Conservation (phyloP, 1,140 invertebrate genomes). For the Lasaia peninsularis region DNA sequence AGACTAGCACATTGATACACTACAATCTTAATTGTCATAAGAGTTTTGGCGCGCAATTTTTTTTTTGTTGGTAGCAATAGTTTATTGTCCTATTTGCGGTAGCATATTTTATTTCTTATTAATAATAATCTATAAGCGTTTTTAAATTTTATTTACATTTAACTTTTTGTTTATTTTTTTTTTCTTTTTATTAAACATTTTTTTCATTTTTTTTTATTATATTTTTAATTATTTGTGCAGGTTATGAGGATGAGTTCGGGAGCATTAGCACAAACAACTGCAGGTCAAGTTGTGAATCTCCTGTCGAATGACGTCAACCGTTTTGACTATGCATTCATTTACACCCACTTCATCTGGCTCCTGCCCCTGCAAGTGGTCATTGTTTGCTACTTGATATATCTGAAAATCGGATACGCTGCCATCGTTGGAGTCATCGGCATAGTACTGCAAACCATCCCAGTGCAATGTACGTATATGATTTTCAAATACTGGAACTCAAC, state of each 20-base stretch:
- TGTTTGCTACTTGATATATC: conserved; percentile 85
- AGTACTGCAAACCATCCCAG: conserved; percentile 81
- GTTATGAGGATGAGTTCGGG: conserved; percentile 81
- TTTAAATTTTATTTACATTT: no score
- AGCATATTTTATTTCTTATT: no score
- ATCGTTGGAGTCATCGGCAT: conserved; percentile 84
- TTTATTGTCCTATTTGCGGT: no score
- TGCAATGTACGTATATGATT: conserved; percentile 77
- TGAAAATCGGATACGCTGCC: conserved; percentile 82
- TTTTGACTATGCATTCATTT: conserved; percentile 81
- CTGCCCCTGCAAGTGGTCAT: conserved; percentile 84
- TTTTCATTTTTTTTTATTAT: no score
- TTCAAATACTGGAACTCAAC: no score
- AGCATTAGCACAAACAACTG: conserved; percentile 85
- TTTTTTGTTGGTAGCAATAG: no score
- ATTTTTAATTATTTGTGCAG: conserved; percentile 31
- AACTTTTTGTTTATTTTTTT: no score
- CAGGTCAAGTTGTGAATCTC: conserved; percentile 91
- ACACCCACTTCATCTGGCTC: conserved; percentile 84
- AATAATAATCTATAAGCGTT: no score
- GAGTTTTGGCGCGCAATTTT: no score
- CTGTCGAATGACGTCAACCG: conserved; percentile 89
- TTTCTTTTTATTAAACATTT: no score
- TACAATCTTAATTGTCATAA: no score
- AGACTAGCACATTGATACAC: no score